Conservation (phyloP, 1,140 invertebrate genomes). For the Papilio glaucus region DNA sequence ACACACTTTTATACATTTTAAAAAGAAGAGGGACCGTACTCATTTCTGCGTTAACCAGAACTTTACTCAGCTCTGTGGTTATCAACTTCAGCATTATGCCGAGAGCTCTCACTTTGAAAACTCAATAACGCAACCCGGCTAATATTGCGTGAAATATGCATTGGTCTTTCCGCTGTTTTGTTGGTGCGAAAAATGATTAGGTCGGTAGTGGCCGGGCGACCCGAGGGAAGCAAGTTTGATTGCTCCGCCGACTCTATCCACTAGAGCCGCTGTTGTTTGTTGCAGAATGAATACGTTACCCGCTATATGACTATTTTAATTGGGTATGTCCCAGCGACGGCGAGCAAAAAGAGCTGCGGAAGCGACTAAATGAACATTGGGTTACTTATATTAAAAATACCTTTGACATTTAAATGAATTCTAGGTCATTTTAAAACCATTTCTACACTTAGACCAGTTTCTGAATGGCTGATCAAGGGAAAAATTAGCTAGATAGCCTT, state of each 20-base stretch:
- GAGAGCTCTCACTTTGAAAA: constrained; percentile 61
- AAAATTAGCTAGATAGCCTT: no score
- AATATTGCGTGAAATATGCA: constrained; percentile 78
- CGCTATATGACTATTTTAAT: constrained; percentile 61
- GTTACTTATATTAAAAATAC: constrained; percentile 20
- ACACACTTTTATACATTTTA: neutral
- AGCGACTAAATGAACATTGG: constrained; percentile 33
- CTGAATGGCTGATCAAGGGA: no score
- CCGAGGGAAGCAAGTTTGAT: constrained; percentile 77
- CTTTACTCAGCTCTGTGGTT: neutral
- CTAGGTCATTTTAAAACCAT: no score
- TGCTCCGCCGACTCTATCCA: constrained; percentile 67
- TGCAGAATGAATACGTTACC: constrained; percentile 77
- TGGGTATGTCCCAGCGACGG: constrained; percentile 35
- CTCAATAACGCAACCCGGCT: constrained; percentile 68
- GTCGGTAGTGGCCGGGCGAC: constrained; percentile 66
- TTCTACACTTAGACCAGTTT: no score
- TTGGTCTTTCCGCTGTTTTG: constrained; percentile 72
- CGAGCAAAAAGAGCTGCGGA: constrained; percentile 36
- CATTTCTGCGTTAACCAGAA: no score
- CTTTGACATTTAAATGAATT: neutral
- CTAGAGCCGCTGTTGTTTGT: constrained; percentile 72
- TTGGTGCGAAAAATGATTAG: constrained; percentile 79
- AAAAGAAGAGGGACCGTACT: neutral
- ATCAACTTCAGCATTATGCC: constrained; percentile 55